Evolutionary conservation across 2,888 invertebrate genomes (phyloP).

Genomic region (Drosophila anomalata): DNA sequence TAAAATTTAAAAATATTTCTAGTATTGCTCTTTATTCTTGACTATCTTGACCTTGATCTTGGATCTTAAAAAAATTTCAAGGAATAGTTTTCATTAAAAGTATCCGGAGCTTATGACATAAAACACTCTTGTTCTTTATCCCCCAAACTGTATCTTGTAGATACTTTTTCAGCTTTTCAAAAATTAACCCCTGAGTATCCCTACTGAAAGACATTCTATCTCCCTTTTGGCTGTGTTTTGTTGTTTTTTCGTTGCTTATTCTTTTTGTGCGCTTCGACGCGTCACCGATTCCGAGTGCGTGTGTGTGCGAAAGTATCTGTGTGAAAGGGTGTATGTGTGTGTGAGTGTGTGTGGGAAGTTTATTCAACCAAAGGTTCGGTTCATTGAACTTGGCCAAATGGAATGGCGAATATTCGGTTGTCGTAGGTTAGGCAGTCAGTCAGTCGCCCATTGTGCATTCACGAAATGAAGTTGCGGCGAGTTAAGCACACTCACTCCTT

Average conservation of each 20-base stretch:
- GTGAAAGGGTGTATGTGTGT: not conserved
- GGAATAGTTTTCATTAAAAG: too few relatives aligned
- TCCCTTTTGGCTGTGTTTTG: slow-evolving; percentile 59
- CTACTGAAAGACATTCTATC: slow-evolving; percentile 60
- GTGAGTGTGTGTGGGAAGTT: slow-evolving; percentile 56
- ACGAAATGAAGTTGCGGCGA: slow-evolving; percentile 77
- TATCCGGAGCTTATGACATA: too few relatives aligned
- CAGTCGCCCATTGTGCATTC: slow-evolving; percentile 72
- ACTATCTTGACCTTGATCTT: not conserved
- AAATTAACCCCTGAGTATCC: slow-evolving; percentile 24
- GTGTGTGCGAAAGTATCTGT: slow-evolving; percentile 13
- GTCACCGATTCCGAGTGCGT: slow-evolving; percentile 56
- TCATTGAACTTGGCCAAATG: slow-evolving; percentile 81
- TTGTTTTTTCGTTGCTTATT: slow-evolving; percentile 43
- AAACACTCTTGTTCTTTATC: too few relatives aligned
- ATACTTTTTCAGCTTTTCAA: not conserved
- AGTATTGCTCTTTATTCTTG: not conserved
- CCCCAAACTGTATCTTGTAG: not conserved
- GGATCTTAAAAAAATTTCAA: too few relatives aligned
- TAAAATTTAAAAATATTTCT: too few relatives aligned
- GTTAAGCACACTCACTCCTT: slow-evolving; percentile 55
- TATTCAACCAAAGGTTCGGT: slow-evolving; percentile 80
- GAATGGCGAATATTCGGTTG: slow-evolving; percentile 81
- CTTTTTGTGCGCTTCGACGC: slow-evolving; percentile 68
- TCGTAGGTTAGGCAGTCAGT: slow-evolving; percentile 73